These are phyloP conservation scores for Etheostoma cragini DNA, from an alignment of 2,113 vertebrate species.

Conservation along the genomic window DNA sequence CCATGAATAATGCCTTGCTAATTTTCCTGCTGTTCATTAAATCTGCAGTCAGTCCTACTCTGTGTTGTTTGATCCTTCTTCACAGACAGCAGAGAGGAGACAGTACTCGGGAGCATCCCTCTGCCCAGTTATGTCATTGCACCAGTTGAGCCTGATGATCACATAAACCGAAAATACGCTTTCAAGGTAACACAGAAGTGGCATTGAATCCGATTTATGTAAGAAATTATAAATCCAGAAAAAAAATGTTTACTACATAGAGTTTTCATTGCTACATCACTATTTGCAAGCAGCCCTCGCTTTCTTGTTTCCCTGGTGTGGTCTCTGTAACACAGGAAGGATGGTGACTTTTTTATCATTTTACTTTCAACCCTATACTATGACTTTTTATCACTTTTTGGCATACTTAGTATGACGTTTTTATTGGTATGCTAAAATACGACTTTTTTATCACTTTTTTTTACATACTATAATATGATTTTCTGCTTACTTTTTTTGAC, in stretches of 20 bases:
- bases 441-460: too few relatives aligned
- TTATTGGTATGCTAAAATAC: too few relatives aligned
- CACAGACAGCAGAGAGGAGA: constrained; percentile 96
- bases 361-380: too few relatives aligned
- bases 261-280: not conserved
- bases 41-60: constrained; percentile 29
- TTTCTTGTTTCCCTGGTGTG: not conserved
- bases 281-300: not conserved
- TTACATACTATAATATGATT: too few relatives aligned
- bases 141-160: constrained; percentile 91
- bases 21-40: constrained; percentile 53
- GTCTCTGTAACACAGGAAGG: not conserved
- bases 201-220: not conserved
- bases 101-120: constrained; percentile 96
- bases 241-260: not conserved
- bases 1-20: constrained; percentile 59
- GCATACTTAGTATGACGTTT: too few relatives aligned
- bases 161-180: constrained; percentile 96
- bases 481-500: too few relatives aligned
- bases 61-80: constrained; percentile 28
- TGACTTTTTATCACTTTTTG: too few relatives aligned
- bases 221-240: not conserved
- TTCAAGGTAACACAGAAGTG: constrained; percentile 91
- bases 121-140: constrained; percentile 94
- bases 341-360: too few relatives aligned